Percentiles rank a stretch among this genome's conserved stretches.
phyloP scores from a whole-genome alignment of 2,113 vertebrate genomes.

The Hippocampus mohnikei region DNA sequence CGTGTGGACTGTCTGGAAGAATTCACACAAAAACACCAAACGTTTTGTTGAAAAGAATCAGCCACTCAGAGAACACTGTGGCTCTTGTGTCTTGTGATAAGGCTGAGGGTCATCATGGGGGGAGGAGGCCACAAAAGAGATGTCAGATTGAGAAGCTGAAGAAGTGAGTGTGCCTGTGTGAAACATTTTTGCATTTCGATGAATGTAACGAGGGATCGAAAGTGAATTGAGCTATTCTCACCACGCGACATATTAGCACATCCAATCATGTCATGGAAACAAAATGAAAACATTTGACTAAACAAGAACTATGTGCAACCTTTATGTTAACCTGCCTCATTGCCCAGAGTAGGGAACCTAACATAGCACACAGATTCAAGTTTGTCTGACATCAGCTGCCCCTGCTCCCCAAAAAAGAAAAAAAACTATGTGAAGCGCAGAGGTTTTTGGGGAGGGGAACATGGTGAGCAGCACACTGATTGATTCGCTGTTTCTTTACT shows the following conservation, averaged over 20 bases:
- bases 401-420: background rate
- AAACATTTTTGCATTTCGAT: background rate
- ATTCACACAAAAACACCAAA: conserved; percentile 33
- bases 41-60: conserved; percentile 48
- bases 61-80: conserved; percentile 34
- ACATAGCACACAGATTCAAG: conserved; percentile 19
- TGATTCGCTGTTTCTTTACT: background rate
- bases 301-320: background rate
- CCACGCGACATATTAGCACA: too few relatives aligned
- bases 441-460: background rate
- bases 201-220: background rate
- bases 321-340: conserved; percentile 21
- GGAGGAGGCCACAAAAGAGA: conserved; percentile 33
- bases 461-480: background rate
- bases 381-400: conserved; percentile 29
- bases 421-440: conserved; percentile 11
- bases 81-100: conserved; percentile 57
- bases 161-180: conserved; percentile 3
- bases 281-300: background rate
- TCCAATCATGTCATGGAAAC: conserved; percentile 6
- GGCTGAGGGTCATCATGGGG: conserved; percentile 34
- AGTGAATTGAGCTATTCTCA: too few relatives aligned
- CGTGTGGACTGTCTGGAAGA: conserved; percentile 25
- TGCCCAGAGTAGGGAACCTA: conserved; percentile 25
- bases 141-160: conserved; percentile 5